Evolutionary conservation across 2,888 invertebrate species (phyloP).

Genomic region (Drosophila kanekoi): DNA sequence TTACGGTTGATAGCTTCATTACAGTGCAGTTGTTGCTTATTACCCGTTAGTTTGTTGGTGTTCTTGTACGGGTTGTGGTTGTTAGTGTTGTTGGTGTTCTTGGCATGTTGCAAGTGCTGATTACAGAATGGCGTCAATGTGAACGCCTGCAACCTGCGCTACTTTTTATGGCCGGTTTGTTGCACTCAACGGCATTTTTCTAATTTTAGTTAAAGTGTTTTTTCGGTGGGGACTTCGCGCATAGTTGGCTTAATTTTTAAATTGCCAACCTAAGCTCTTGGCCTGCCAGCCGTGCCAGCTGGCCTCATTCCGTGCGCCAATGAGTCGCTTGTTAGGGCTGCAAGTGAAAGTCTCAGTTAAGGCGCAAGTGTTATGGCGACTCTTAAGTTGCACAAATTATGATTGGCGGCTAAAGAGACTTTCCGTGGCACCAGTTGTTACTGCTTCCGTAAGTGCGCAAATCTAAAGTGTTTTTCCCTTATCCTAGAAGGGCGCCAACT

Average conservation of each 20-base stretch:
- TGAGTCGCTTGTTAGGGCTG: slow-evolving; percentile 46
- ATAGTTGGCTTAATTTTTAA: slow-evolving; percentile 66
- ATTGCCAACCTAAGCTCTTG: slow-evolving; percentile 43
- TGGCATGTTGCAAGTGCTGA: slow-evolving; percentile 71
- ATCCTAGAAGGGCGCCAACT: not conserved
- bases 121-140: slow-evolving; percentile 58
- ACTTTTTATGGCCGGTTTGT: slow-evolving; percentile 54
- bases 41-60: slow-evolving; percentile 56
- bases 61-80: slow-evolving; percentile 20
- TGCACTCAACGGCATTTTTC: slow-evolving; percentile 62
- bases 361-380: slow-evolving; percentile 46
- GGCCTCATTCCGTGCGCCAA: slow-evolving; percentile 36
- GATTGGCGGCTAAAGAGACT: slow-evolving; percentile 50
- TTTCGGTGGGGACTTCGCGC: slow-evolving; percentile 13
- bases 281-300: slow-evolving; percentile 12
- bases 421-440: slow-evolving; percentile 13
- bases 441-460: slow-evolving; percentile 23
- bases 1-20: slow-evolving; percentile 79
- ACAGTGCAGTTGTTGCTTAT: slow-evolving; percentile 72
- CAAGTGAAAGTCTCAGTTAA: slow-evolving; percentile 64
- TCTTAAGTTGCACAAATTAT: slow-evolving; percentile 62
- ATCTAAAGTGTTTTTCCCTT: slow-evolving; percentile 18
- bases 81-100: slow-evolving; percentile 33
- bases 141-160: slow-evolving; percentile 60
- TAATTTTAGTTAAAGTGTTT: slow-evolving; percentile 72